phyloP scores from a whole-genome alignment of 2,888 invertebrate genomes.

The Cyclophora punctaria region DNA sequence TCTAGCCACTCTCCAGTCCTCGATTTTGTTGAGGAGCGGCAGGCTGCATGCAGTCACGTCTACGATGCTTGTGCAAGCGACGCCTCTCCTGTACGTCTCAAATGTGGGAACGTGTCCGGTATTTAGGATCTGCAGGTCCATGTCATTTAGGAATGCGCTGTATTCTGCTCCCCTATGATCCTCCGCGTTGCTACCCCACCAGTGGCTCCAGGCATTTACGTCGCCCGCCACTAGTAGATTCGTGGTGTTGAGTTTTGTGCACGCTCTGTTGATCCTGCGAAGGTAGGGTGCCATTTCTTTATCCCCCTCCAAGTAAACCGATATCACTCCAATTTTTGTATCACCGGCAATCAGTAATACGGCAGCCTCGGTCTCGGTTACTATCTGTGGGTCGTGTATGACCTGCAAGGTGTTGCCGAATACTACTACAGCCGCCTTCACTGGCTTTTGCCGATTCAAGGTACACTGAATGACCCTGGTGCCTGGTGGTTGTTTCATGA shows the following conservation, averaged over 20 bases:
- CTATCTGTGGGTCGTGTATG: neutral
- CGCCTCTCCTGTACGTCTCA: conserved; percentile 8
- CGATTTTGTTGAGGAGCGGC: conserved; percentile 7
- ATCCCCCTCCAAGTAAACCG: too few relatives aligned
- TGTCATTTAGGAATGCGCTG: conserved; percentile 10
- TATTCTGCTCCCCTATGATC: conserved; percentile 13
- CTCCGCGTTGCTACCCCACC: conserved; percentile 1
- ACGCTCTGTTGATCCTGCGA: too few relatives aligned
- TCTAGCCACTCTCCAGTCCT: conserved; percentile 15
- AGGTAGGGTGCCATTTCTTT: too few relatives aligned
- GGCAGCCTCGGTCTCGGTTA: neutral
- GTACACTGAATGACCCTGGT: neutral
- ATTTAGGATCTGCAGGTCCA: conserved; percentile 16
- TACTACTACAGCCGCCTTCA: conserved; percentile 1
- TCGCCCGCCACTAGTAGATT: too few relatives aligned
- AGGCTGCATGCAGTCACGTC: conserved; percentile 15
- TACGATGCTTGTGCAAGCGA: conserved; percentile 9
- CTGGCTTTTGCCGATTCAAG: neutral
- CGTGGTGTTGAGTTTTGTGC: too few relatives aligned
- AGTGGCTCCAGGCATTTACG: neutral
- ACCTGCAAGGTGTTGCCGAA: neutral
- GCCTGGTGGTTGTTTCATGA: neutral
- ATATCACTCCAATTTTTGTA: too few relatives aligned
- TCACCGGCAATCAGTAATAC: too few relatives aligned
- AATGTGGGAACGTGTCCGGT: conserved; percentile 14